Evolutionary conservation across 2,888 invertebrate species (phyloP), one percentile per base, ranked within the genome.

Genomic region (Argyra leucocephala): DNA sequence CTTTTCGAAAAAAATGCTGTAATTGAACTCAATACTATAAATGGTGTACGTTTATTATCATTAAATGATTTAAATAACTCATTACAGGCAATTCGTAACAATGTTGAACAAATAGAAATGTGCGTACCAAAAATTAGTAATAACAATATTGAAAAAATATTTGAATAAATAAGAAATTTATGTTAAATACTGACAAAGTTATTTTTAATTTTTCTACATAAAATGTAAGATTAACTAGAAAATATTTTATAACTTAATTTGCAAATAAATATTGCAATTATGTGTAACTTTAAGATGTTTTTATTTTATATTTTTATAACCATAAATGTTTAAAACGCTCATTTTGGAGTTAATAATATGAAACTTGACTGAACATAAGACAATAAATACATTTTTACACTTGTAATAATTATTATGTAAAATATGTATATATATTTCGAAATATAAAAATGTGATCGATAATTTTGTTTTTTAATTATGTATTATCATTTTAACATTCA

Each of bases 1-100:
- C 79, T 94, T 1, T 86, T 90, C 57, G 88, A 91, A 69, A 89
- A 89, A 72, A 90, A 91, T 89, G 87, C 87, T 69, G 86, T 92
- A 15, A 74, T 95, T 37, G 89, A 92, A 37, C 75, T 84, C 72
- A 75, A 83, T 69, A 77, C 74, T 69, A 74, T 75, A 64, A 73
- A 74, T 63, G 79, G 79, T 61, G 72, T 81, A 67, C 80, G 81
- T 66, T 71, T 83, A 59, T 74, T 82, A 68, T 80, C 81, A 61
- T 74, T 84, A 22, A 76, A 77, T 48, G 75, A 76, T 10, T 72
- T 78, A 3, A 82, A 81, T 69, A 80, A 83, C 69, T 74, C 76
- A n/a, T 72, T 74, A 22, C 74, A 76, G 57, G 76, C 74, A 60
- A 70, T 81, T 5, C 73, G 75, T 66, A 70, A 73, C 64, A 73